Evolutionary conservation across 1,140 invertebrate species (phyloP), one percentile per base, ranked within the genome.

Genomic region (Halotydeus destructor): DNA sequence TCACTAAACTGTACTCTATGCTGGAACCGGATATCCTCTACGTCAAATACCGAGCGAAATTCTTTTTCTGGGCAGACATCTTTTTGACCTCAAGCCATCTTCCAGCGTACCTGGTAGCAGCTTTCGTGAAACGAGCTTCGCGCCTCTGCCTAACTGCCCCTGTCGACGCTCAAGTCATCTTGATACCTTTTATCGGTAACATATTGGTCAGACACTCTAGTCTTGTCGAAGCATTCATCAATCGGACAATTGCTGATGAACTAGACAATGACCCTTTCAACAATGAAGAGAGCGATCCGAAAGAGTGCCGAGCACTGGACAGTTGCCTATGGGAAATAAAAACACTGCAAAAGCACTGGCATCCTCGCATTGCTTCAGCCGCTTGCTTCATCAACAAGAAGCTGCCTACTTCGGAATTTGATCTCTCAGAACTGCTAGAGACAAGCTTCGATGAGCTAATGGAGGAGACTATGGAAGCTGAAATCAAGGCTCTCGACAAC

Each of bases 61-160:
- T 63, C 49, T 79, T 93, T 57, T 78, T 83, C 55, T 65, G 93
- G 19, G 67, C 79, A 0, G 81, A 93, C 58, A 65, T 89, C 28
- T 96, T 96, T 59, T 63, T 97, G 1, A 76, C 75, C 44, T 96
- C 88, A 32, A 84, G 79, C 0, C 84, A 94, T 67, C 64, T 97
- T 44, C 84, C 88, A 0, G 78, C 86, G 54, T 73, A 76, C 49
- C 57, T 94, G 40, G 84, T 93, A 6, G 89, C 84, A 0, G 81
- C 86, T 3, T 97, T 96, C 63, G 74, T 74, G 3, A 97, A 97
- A 62, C 72, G 78, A 41, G 60, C 91, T 28, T 70, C 83, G 0
- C 70, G 88, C 8, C 62, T 96, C 27, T 70, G 75, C 11, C 62
- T 97, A 3, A 63, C 75, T 21, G 83, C 84, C 19, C 75, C 78